phyloP scores from a whole-genome alignment of 2,113 vertebrate species.

The Cichladusa arquata region DNA sequence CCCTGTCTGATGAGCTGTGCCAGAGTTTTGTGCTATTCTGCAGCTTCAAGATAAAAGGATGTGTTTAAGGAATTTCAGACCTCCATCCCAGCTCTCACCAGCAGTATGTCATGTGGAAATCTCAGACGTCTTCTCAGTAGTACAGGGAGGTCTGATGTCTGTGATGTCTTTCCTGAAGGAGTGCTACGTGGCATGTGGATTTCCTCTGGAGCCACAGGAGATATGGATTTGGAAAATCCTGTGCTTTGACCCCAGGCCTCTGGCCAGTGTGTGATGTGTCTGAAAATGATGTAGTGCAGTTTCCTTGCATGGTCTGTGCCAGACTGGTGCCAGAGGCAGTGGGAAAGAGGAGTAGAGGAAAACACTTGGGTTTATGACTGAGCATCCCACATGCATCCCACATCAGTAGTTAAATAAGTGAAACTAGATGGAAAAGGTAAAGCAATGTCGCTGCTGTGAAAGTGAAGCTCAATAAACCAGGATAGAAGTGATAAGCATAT shows the following conservation, averaged over 20 bases:
- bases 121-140: not conserved
- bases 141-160: not conserved
- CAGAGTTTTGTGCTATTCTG: not conserved
- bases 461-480: not conserved
- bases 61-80: not conserved
- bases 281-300: not conserved
- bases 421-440: not conserved
- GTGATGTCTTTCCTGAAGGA: not conserved
- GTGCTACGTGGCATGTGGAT: accelerated
- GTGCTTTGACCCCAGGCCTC: not conserved
- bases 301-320: not conserved
- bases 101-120: not conserved
- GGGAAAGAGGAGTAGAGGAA: not conserved
- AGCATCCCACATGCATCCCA: not conserved
- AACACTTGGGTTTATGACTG: not conserved
- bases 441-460: not conserved
- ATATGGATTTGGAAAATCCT: not conserved
- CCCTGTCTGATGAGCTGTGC: not conserved
- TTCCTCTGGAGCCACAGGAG: not conserved
- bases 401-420: not conserved
- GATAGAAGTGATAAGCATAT: not conserved
- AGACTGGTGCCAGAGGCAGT: not conserved
- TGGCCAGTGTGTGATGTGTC: not conserved
- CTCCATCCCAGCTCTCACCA: not conserved
- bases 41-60: not conserved